phyloP scores from a whole-genome alignment of 2,113 vertebrate genomes.

The Pitta sordida region DNA sequence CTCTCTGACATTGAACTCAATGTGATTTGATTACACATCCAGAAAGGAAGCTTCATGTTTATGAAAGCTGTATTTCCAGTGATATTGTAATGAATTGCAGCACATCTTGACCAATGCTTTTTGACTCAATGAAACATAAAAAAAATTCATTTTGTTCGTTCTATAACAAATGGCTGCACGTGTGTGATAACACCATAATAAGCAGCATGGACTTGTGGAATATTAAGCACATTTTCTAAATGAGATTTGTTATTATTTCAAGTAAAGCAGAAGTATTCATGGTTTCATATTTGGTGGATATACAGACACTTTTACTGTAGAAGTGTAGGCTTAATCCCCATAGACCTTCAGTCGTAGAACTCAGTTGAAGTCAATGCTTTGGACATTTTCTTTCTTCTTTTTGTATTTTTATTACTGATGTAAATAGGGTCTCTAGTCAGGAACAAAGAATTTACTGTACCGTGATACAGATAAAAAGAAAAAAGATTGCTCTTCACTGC shows the following conservation, averaged over 20 bases:
- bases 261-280: not conserved
- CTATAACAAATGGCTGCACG: not conserved
- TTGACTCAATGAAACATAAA: not conserved
- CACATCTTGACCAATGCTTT: not conserved
- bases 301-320: not conserved
- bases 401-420: not conserved
- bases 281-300: not conserved
- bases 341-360: not conserved
- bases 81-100: not conserved
- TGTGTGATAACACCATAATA: not conserved
- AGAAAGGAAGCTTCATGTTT: not conserved
- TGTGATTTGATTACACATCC: not conserved
- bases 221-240: not conserved
- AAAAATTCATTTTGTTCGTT: not conserved
- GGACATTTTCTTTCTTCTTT: not conserved
- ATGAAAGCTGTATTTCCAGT: not conserved
- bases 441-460: not conserved
- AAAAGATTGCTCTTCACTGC: not conserved
- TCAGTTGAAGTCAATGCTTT: not conserved
- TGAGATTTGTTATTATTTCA: not conserved
- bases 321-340: not conserved
- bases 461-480: not conserved
- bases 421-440: not conserved
- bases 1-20: not conserved
- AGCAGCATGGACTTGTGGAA: not conserved